Evolutionary conservation across 2,113 vertebrate genomes (phyloP).

Genomic region (Nansenia antarctica): DNA sequence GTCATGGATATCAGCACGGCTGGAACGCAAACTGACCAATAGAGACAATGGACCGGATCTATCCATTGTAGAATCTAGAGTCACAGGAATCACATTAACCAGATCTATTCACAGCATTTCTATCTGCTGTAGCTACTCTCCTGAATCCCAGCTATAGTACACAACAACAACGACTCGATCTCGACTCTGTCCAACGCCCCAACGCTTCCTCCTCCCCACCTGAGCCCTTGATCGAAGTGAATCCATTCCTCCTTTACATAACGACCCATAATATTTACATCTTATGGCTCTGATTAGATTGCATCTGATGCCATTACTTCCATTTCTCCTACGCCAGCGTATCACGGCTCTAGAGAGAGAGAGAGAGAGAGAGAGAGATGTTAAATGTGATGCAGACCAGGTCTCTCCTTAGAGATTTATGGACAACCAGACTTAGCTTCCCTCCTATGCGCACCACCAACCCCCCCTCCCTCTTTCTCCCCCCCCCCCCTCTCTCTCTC

Average conservation of each 20-base stretch:
- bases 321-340: background rate
- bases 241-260: slow-evolving; percentile 61
- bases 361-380: background rate
- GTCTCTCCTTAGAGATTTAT: slow-evolving; percentile 76
- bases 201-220: slow-evolving; percentile 26
- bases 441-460: slow-evolving; percentile 75
- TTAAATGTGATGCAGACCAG: slow-evolving; percentile 73
- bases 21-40: too few species aligned
- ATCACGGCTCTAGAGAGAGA: background rate
- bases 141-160: too few species aligned
- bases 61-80: too few species aligned
- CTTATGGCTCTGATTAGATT: slow-evolving; percentile 74
- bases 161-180: too few species aligned
- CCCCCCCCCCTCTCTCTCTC: slow-evolving; percentile 31
- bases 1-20: too few species aligned
- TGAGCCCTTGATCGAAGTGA: slow-evolving; percentile 52
- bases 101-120: too few species aligned
- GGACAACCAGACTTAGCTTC: slow-evolving; percentile 67
- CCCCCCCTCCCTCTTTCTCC: too few species aligned
- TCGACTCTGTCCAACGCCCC: too few species aligned
- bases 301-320: slow-evolving; percentile 69
- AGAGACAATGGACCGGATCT: too few species aligned
- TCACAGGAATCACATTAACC: too few species aligned
- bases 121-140: too few species aligned
- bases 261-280: slow-evolving; percentile 68